These are phyloP conservation scores for Apamea epomidion DNA, from an alignment of 2,888 invertebrate genomes.

Conservation along the genomic window DNA sequence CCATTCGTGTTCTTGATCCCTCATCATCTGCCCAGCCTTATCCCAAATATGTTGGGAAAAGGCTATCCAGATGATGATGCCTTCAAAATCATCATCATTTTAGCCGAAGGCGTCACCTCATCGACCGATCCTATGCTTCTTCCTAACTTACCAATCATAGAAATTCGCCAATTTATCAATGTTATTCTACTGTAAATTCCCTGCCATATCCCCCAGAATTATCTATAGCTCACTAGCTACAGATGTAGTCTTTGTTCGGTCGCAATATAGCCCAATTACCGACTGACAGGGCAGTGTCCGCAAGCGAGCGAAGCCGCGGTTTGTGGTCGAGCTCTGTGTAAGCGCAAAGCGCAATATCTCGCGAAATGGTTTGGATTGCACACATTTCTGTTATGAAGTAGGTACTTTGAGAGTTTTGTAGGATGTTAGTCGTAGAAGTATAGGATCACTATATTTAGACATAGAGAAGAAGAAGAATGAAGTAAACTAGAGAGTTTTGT, in stretches of 20 bases:
- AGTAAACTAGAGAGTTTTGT: not conserved
- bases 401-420: not conserved
- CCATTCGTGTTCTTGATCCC: not conserved
- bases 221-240: constrained; percentile 39
- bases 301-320: constrained; percentile 52
- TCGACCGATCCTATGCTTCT: not conserved
- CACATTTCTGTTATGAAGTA: constrained; percentile 1
- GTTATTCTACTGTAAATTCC: constrained; percentile 24
- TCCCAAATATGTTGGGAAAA: not conserved
- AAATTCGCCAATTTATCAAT: not conserved
- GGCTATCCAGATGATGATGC: not conserved
- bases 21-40: not conserved
- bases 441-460: not conserved
- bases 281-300: constrained; percentile 64
- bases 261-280: constrained; percentile 68
- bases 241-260: constrained; percentile 53
- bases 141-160: not conserved
- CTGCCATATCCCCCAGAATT: not conserved
- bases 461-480: not conserved
- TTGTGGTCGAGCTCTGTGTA: constrained; percentile 58
- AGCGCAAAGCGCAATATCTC: constrained; percentile 49
- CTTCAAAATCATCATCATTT: not conserved
- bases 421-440: not conserved
- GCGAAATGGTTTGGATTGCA: constrained; percentile 43
- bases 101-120: not conserved